Conservation (phyloP, 2,888 invertebrate genomes). For the Andrena camellia region DNA sequence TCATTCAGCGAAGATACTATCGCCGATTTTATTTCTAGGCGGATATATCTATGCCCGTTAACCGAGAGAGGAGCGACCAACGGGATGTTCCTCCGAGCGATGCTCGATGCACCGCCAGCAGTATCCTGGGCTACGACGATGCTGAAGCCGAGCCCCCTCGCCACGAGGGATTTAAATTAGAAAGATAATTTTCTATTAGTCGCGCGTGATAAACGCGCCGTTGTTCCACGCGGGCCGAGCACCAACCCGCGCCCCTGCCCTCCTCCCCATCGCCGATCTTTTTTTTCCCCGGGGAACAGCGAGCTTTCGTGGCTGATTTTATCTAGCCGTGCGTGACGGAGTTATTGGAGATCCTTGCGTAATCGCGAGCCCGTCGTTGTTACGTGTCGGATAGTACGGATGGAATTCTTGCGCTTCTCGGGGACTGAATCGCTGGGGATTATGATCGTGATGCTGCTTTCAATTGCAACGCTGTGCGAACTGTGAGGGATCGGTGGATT, state of each 20-base stretch:
- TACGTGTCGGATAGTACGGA: conserved; percentile 16
- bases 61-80: conserved; percentile 71
- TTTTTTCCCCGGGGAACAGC: conserved; percentile 17
- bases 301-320: conserved; percentile 49
- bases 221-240: conserved; percentile 58
- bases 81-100: conserved; percentile 71
- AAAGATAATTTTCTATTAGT: conserved; percentile 75
- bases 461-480: not conserved
- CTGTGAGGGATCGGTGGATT: not conserved
- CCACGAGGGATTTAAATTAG: conserved; percentile 69
- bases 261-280: not conserved
- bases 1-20: conserved; percentile 85
- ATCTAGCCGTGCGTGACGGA: conserved; percentile 54
- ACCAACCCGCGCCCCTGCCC: conserved; percentile 21
- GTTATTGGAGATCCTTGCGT: conserved; percentile 35
- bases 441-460: conserved; percentile 13
- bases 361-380: conserved; percentile 26
- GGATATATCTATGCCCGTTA: conserved; percentile 83
- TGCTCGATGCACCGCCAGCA: conserved; percentile 34
- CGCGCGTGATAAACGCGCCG: conserved; percentile 72
- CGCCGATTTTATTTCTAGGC: conserved; percentile 84
- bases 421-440: conserved; percentile 4
- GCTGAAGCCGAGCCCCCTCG: conserved; percentile 9
- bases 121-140: conserved; percentile 10
- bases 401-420: not conserved